Conservation (phyloP, 2,797 vertebrate genomes). For the Tadarida brasiliensis region DNA sequence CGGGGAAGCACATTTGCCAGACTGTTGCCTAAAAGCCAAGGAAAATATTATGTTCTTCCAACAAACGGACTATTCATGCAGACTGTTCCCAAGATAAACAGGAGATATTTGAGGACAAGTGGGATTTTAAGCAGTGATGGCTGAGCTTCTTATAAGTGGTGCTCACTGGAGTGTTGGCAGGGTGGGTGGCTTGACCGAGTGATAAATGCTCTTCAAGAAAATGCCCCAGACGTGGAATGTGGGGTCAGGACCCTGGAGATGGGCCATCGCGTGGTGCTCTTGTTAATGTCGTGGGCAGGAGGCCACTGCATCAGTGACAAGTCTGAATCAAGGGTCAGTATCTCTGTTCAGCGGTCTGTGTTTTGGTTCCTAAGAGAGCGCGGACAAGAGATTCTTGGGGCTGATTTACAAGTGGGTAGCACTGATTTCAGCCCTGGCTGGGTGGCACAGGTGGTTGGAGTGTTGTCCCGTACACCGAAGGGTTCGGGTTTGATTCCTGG, state of each 20-base stretch:
- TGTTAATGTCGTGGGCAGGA: neutral
- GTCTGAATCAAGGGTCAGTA: neutral
- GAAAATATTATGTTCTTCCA: constrained; percentile 89
- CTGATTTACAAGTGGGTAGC: neutral
- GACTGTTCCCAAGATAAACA: constrained; percentile 87
- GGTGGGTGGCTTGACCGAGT: constrained; percentile 63
- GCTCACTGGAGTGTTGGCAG: constrained; percentile 62
- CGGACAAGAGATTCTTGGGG: neutral
- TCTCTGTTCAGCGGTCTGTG: neutral
- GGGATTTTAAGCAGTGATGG: constrained; percentile 78
- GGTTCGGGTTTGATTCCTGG: neutral
- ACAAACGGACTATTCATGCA: constrained; percentile 87
- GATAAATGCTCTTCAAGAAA: constrained; percentile 68
- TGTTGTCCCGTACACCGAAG: no score
- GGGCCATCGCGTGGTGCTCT: neutral
- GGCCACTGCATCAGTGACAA: neutral
- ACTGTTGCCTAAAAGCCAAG: constrained; percentile 86
- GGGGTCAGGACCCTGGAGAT: constrained; percentile 54
- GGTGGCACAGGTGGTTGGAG: neutral
- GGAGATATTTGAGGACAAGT: constrained; percentile 83
- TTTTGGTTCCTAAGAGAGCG: neutral
- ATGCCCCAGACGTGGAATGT: constrained; percentile 22
- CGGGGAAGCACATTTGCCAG: constrained; percentile 81
- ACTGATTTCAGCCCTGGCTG: neutral
- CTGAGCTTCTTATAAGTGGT: constrained; percentile 70